phyloP scores from a whole-genome alignment of 30 jellyfish, hydroid and myxozoan genomes.

The Hydractinia echinata region DNA sequence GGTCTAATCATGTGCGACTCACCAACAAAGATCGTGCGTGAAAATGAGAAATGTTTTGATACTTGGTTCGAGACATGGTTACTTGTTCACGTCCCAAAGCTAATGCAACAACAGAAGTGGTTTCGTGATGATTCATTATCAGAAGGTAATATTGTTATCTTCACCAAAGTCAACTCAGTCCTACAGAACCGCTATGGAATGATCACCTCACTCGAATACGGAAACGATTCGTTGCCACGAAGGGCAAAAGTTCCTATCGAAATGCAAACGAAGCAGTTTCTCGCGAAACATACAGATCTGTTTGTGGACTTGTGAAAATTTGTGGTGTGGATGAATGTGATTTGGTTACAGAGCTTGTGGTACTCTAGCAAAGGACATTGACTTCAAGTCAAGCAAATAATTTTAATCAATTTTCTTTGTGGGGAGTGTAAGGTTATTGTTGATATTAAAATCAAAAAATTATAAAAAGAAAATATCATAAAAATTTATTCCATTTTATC shows the following conservation, averaged over 20 bases:
- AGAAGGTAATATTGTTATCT: not conserved
- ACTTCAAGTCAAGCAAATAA: too few species aligned
- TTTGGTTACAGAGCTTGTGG: too few species aligned
- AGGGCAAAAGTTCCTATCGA: not conserved
- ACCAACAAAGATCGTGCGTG: not conserved
- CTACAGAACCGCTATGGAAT: not conserved
- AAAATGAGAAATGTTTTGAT: not conserved
- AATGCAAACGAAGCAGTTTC: not conserved
- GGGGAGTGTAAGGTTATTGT: too few species aligned
- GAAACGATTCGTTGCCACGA: not conserved
- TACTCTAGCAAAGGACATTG: too few species aligned
- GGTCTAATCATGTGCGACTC: not conserved
- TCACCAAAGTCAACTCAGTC: not conserved
- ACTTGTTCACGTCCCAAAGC: not conserved
- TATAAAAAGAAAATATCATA: too few species aligned
- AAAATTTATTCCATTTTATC: too few species aligned
- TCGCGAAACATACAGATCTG: slow-evolving; percentile 16
- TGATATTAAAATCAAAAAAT: too few species aligned
- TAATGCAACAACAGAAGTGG: not conserved
- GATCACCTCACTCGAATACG: not conserved
- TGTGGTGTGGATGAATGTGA: too few species aligned
- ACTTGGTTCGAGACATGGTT: slow-evolving; percentile 6
- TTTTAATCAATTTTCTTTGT: too few species aligned
- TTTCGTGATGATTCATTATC: not conserved
- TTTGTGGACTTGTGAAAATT: too few species aligned